Evolutionary conservation across 2,888 invertebrate genomes (phyloP).

Genomic region (Salpingus planirostris): DNA sequence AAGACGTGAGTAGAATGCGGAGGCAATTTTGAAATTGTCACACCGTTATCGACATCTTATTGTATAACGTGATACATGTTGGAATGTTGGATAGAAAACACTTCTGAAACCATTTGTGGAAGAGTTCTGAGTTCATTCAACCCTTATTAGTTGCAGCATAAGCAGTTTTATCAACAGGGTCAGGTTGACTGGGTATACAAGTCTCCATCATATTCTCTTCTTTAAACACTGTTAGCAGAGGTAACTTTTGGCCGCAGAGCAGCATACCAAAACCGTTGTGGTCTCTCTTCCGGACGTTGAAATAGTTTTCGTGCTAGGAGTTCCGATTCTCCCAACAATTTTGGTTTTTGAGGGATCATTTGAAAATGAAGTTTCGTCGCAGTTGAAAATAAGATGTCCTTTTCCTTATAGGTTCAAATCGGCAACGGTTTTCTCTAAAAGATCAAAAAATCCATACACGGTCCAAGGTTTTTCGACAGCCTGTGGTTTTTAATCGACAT

Average conservation of each 20-base stretch:
- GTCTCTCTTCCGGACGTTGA: slow-evolving; percentile 4
- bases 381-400: slow-evolving; percentile 5
- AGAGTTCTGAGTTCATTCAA: not conserved
- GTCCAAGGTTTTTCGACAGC: not conserved
- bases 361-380: slow-evolving; percentile 7
- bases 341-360: slow-evolving; percentile 8
- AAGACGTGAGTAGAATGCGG: too few species aligned
- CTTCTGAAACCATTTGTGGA: not conserved
- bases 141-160: not conserved
- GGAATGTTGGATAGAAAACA: not conserved
- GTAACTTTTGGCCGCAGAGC: too few species aligned
- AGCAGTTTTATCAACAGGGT: not conserved
- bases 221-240: slow-evolving; percentile 8
- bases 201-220: slow-evolving; percentile 9
- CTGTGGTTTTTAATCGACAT: not conserved
- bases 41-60: too few species aligned
- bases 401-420: slow-evolving; percentile 4
- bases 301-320: too few species aligned
- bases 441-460: not conserved
- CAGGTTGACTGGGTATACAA: not conserved
- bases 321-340: slow-evolving; percentile 10
- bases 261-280: slow-evolving; percentile 5
- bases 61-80: too few species aligned
- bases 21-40: too few species aligned
- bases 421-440: not conserved